Conservation (phyloP, 2,113 vertebrate genomes). For the Barnardius zonarius region DNA sequence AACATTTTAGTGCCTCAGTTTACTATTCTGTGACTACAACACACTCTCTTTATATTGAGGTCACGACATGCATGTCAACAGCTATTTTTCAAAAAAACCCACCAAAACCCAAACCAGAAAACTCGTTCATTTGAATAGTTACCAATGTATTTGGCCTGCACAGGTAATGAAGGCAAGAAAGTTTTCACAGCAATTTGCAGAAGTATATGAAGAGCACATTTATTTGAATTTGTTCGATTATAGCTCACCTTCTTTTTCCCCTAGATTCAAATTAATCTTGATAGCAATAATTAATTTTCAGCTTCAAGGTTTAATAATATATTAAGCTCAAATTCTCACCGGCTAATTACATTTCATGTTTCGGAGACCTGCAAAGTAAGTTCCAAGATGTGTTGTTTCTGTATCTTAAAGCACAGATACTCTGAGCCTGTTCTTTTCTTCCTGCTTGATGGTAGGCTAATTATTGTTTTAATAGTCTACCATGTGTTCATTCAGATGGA, state of each 20-base stretch:
- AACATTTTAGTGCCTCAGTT: background rate
- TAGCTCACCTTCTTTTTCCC: background rate
- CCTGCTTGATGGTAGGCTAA: background rate
- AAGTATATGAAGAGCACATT: background rate
- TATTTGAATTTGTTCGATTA: background rate
- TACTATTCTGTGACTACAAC: background rate
- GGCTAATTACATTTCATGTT: conserved; percentile 36
- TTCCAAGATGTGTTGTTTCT: background rate
- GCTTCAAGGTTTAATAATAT: conserved; percentile 36
- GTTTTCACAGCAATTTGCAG: background rate
- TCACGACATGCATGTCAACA: background rate
- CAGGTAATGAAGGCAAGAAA: background rate
- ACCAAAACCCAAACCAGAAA: background rate
- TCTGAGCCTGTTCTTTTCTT: background rate
- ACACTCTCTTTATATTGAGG: background rate
- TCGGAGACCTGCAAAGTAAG: background rate
- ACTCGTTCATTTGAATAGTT: background rate
- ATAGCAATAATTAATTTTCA: conserved; percentile 53
- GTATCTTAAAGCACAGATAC: background rate
- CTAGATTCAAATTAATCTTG: conserved; percentile 21
- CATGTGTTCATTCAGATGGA: background rate
- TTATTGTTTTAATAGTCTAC: conserved; percentile 11
- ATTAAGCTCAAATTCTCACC: background rate
- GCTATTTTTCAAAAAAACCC: background rate
- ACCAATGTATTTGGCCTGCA: background rate